These are phyloP conservation scores for Hylaeus anthracinus DNA, from an alignment of 1,140 invertebrate genomes.

Conservation along the genomic window DNA sequence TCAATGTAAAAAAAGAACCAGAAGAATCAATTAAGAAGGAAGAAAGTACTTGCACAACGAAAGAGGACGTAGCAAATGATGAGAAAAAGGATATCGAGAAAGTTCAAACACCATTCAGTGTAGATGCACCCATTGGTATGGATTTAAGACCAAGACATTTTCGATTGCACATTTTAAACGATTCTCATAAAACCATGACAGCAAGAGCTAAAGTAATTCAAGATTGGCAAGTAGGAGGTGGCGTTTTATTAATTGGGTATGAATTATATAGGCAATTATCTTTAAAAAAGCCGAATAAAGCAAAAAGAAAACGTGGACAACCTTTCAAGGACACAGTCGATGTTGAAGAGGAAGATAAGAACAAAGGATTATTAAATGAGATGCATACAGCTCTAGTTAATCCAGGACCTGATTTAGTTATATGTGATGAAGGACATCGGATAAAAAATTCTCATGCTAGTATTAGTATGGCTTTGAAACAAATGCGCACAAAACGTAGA, in stretches of 20 bases:
- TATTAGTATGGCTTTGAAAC: slow-evolving; percentile 94
- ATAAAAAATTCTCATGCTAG: slow-evolving; percentile 98
- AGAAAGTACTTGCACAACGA: slow-evolving; percentile 56
- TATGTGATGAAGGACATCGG: slow-evolving; percentile 97
- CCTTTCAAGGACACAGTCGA: slow-evolving; percentile 78
- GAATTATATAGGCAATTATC: slow-evolving; percentile 96
- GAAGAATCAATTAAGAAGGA: slow-evolving; percentile 68
- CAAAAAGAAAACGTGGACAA: slow-evolving; percentile 77
- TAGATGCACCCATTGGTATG: slow-evolving; percentile 73
- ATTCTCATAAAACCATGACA: slow-evolving; percentile 94
- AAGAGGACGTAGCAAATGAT: slow-evolving; percentile 79
- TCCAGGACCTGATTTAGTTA: slow-evolving; percentile 96
- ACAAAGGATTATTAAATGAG: slow-evolving; percentile 92
- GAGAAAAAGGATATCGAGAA: slow-evolving; percentile 77
- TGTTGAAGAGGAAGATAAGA: slow-evolving; percentile 88
- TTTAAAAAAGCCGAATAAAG: slow-evolving; percentile 85
- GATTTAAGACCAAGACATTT: slow-evolving; percentile 88
- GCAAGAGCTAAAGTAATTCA: slow-evolving; percentile 89
- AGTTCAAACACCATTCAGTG: slow-evolving; percentile 72
- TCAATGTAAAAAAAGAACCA: slow-evolving; percentile 69
- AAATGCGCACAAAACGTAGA: slow-evolving; percentile 93
- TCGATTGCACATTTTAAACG: slow-evolving; percentile 94
- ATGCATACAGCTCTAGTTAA: slow-evolving; percentile 93
- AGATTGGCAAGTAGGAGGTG: slow-evolving; percentile 93
- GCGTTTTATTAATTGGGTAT: slow-evolving; percentile 98